These are phyloP conservation scores for Philhelius pedissequus DNA, from an alignment of 2,888 invertebrate genomes.

Conservation along the genomic window DNA sequence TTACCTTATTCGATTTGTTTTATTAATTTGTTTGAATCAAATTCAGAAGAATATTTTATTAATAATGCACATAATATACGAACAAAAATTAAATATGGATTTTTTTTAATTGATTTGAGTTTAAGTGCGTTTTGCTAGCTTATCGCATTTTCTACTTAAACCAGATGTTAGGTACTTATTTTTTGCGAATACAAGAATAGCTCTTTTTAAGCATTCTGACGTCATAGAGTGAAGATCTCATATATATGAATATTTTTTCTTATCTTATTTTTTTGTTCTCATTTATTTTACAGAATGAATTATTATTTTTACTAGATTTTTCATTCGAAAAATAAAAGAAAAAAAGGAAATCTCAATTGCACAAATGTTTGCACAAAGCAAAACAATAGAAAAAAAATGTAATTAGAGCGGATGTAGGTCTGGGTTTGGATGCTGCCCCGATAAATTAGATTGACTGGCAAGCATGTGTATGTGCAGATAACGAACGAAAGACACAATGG, in stretches of 20 bases:
- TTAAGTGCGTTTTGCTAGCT: conserved; percentile 24
- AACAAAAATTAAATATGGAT: no score
- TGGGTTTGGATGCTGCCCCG: neutral
- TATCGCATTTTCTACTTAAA: conserved; percentile 47
- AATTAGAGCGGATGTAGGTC: conserved; percentile 55
- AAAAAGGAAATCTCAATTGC: conserved; percentile 1
- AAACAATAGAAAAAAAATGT: neutral
- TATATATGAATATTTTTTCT: conserved; percentile 21
- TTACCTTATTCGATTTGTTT: no score
- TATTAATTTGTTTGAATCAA: no score
- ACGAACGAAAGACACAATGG: neutral
- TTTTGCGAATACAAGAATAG: neutral
- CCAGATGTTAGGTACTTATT: neutral
- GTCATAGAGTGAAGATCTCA: conserved; percentile 34
- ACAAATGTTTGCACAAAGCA: conserved; percentile 38
- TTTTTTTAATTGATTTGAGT: neutral
- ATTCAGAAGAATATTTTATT: no score
- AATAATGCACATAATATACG: no score
- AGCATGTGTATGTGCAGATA: neutral
- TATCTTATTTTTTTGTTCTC: neutral
- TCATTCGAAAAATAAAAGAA: neutral
- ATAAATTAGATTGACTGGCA: neutral
- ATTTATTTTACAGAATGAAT: neutral
- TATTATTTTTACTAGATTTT: neutral
- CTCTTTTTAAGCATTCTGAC: conserved; percentile 24